Conservation (phyloP, 1,140 invertebrate species). For the Drosophila carrolli region DNA sequence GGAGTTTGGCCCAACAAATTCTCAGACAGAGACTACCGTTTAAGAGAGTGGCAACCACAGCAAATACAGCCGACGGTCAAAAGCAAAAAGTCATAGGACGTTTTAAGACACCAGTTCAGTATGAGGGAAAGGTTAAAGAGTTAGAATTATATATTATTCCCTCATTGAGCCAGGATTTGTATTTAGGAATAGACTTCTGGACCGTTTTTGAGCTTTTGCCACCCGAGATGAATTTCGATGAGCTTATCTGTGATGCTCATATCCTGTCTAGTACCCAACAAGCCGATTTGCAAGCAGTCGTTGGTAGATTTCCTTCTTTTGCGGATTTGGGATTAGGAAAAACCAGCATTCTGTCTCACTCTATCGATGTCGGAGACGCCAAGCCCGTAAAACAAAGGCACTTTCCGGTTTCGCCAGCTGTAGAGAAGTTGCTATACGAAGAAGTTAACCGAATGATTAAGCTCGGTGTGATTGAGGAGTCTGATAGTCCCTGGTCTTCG, state of each 20-base stretch:
- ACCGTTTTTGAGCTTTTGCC: constrained; percentile 1
- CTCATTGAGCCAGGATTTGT: not conserved
- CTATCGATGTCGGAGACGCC: not conserved
- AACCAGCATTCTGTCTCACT: not conserved
- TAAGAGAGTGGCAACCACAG: not conserved
- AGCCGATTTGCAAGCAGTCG: too few species aligned
- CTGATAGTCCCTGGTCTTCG: too few species aligned
- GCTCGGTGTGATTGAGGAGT: too few species aligned
- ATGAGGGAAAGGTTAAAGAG: not conserved
- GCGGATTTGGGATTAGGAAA: not conserved
- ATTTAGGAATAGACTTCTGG: not conserved
- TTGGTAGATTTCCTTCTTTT: too few species aligned
- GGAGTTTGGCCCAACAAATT: not conserved
- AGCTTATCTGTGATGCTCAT: not conserved
- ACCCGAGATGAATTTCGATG: not conserved
- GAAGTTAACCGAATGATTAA: too few species aligned
- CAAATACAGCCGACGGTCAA: constrained; percentile 3
- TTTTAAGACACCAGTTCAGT: not conserved
- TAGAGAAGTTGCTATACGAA: too few species aligned
- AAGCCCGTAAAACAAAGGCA: too few species aligned
- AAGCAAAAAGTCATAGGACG: not conserved
- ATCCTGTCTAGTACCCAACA: not conserved
- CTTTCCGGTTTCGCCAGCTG: too few species aligned
- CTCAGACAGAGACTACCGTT: not conserved
- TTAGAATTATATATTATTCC: constrained; percentile 1